Conservation (phyloP, 2,113 vertebrate genomes). For the Anas platyrhynchos region DNA sequence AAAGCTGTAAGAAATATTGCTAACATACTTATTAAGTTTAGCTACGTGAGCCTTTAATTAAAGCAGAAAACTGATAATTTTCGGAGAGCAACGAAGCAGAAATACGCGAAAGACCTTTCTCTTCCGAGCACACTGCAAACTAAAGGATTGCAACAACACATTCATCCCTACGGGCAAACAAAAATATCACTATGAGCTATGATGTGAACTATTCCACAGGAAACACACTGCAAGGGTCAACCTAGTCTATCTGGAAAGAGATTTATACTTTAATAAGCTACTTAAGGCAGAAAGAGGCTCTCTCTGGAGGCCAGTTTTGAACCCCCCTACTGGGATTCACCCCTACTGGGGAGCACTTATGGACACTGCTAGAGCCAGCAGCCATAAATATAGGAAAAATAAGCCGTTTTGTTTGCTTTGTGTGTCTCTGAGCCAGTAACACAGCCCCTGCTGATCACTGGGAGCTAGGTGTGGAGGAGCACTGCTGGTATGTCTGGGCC, state of each 20-base stretch:
- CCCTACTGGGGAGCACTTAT: not conserved
- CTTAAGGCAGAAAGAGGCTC: not conserved
- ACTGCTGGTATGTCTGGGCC: not conserved
- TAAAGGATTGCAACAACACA: not conserved
- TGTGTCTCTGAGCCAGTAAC: rapidly evolving
- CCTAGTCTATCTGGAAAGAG: not conserved
- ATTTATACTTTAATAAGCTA: not conserved
- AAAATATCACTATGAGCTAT: not conserved
- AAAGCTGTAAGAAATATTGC: not conserved
- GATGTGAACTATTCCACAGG: not conserved
- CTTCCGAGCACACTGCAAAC: not conserved
- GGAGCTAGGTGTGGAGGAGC: not conserved
- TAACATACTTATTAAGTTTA: not conserved
- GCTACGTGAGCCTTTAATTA: not conserved
- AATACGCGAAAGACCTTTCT: not conserved
- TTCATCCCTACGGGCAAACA: not conserved
- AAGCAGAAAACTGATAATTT: not conserved
- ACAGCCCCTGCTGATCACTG: not conserved
- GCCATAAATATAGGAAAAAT: not conserved
- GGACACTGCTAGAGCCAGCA: not conserved
- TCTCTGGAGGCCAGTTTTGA: not conserved
- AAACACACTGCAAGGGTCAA: not conserved
- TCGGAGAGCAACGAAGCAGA: not conserved
- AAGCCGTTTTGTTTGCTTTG: not conserved
- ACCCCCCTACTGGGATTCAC: not conserved